Evolutionary conservation across 2,888 invertebrate genomes (phyloP).

Genomic region (Trissolcus brochymenae): DNA sequence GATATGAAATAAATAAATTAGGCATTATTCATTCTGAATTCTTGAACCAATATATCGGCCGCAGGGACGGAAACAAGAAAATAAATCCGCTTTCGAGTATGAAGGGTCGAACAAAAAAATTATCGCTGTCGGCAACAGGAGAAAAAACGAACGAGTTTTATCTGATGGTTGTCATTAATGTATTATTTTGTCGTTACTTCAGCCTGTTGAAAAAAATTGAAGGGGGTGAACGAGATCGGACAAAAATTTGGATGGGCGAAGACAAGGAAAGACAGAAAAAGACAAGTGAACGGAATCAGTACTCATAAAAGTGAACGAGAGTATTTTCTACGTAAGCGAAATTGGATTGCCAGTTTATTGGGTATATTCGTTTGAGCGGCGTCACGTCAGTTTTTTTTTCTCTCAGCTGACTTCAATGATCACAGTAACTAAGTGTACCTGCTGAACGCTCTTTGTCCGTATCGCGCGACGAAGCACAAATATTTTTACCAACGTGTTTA

Average conservation of each 20-base stretch:
- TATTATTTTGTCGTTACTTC: conserved; percentile 46
- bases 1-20: not conserved
- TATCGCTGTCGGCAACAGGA: conserved; percentile 6
- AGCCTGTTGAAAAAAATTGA: conserved; percentile 18
- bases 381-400: conserved; percentile 64
- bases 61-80: not conserved
- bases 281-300: conserved; percentile 38
- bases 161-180: conserved; percentile 33
- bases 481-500: conserved; percentile 19
- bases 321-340: conserved; percentile 72
- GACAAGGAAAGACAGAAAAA: not conserved
- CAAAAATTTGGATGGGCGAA: conserved; percentile 4
- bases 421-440: conserved; percentile 5
- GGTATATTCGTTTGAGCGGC: conserved; percentile 75
- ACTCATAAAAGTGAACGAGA: conserved; percentile 66
- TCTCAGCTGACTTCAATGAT: not conserved
- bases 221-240: not conserved
- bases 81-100: conserved; percentile 13
- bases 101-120: conserved; percentile 16
- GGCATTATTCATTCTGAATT: not conserved
- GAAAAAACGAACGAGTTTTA: conserved; percentile 17
- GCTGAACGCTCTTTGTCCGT: conserved; percentile 11
- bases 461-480: conserved; percentile 13
- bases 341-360: conserved; percentile 76
- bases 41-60: not conserved